Evolutionary conservation across 2,888 invertebrate species (phyloP).

Genomic region (Liodrosophila aerea): DNA sequence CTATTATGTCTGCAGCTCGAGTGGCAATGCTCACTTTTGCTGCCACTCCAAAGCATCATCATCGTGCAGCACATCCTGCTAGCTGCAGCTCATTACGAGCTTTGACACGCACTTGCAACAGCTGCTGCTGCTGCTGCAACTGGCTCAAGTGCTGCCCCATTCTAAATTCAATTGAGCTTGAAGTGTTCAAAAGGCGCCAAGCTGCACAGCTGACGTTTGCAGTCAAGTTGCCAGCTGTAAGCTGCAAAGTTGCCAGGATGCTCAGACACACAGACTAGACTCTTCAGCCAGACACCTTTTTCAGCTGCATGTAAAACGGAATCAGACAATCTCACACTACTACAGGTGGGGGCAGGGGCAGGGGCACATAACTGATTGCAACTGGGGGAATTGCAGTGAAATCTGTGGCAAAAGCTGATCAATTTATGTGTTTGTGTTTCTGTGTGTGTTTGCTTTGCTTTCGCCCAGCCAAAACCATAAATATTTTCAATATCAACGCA

Average conservation of each 20-base stretch:
- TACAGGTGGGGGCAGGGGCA: too few relatives aligned
- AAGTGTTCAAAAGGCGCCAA: constrained; percentile 65
- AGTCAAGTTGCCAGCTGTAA: constrained; percentile 13
- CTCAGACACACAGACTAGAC: neutral
- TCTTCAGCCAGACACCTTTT: constrained; percentile 9
- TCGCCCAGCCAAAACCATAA: constrained; percentile 33
- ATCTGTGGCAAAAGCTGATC: constrained; percentile 26
- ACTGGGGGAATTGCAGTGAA: constrained; percentile 30
- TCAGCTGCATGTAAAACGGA: neutral
- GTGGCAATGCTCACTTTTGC: constrained; percentile 37
- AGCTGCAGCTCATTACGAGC: constrained; percentile 53
- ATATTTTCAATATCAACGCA: constrained; percentile 38
- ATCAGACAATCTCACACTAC: neutral
- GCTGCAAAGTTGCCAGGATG: constrained; percentile 3
- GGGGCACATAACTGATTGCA: constrained; percentile 31
- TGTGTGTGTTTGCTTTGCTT: too few relatives aligned
- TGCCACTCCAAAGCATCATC: constrained; percentile 22
- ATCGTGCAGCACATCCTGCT: constrained; percentile 28
- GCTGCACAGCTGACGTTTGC: constrained; percentile 37
- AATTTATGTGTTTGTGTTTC: too few relatives aligned
- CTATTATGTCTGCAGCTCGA: constrained; percentile 14
- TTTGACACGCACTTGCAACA: constrained; percentile 50
- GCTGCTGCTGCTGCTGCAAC: constrained; percentile 21
- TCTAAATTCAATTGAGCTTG: constrained; percentile 71
- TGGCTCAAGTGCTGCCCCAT: constrained; percentile 55